Evolutionary conservation across 2,797 vertebrate genomes (phyloP).

Genomic region (Pangasius krempfi): DNA sequence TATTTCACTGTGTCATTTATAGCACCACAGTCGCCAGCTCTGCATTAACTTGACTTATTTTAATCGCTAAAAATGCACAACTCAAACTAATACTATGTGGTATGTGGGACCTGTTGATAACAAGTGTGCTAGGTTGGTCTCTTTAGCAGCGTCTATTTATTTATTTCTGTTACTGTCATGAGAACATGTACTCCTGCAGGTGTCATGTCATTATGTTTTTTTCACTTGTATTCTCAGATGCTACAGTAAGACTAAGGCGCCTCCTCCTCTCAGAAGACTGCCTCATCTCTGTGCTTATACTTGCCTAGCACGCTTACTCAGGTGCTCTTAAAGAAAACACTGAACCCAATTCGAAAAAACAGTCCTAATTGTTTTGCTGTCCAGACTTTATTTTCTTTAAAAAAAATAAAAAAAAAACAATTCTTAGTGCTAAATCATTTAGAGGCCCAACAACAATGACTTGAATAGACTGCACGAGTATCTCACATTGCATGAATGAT

Average conservation of each 20-base stretch:
- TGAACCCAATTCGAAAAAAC: slow-evolving; percentile 29
- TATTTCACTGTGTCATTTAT: neutral
- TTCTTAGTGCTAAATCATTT: neutral
- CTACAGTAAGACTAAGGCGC: slow-evolving; percentile 40
- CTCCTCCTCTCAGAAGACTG: slow-evolving; percentile 44
- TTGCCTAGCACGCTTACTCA: slow-evolving; percentile 53
- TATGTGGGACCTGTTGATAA: neutral
- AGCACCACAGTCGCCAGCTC: neutral
- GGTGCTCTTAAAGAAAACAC: slow-evolving; percentile 42
- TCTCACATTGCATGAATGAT: slow-evolving; percentile 40
- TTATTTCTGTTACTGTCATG: neutral
- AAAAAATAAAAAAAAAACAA: neutral
- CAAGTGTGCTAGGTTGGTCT: neutral
- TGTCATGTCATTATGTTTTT: slow-evolving; percentile 24
- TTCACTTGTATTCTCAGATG: slow-evolving; percentile 49
- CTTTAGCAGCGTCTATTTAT: neutral
- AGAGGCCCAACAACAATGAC: neutral
- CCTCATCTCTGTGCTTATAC: slow-evolving; percentile 55
- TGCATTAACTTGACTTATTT: neutral
- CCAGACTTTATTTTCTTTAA: slow-evolving; percentile 3
- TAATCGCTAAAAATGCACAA: neutral
- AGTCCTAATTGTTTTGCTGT: neutral
- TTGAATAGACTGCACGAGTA: slow-evolving; percentile 34
- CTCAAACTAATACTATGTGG: neutral
- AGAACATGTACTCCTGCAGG: neutral